A percentile compares a stretch with the other conserved stretches of the same genome.
Evolutionary conservation across 2,888 invertebrate genomes (phyloP).

Genomic region (Euzophera pinguis): DNA sequence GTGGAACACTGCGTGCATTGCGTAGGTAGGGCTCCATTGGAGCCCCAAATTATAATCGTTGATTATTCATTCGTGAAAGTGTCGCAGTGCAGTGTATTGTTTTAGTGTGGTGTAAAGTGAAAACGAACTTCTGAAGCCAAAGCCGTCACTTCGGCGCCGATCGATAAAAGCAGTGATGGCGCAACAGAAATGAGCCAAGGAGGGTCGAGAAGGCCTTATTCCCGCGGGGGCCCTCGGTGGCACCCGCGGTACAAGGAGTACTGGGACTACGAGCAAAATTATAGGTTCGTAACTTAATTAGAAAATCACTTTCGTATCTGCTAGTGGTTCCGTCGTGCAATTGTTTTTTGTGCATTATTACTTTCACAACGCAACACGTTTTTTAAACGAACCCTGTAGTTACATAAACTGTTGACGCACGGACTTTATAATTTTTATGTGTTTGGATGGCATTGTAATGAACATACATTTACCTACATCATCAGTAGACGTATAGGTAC

Average conservation of each 20-base stretch:
- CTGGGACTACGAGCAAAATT: slow-evolving; percentile 75
- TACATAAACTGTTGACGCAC: no score
- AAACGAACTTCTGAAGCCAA: slow-evolving; percentile 30
- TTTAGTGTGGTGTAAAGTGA: slow-evolving; percentile 29
- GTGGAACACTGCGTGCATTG: no score
- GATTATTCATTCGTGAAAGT: slow-evolving; percentile 34
- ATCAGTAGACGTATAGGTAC: no score
- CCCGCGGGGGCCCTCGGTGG: slow-evolving; percentile 73
- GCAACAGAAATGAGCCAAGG: slow-evolving; percentile 70
- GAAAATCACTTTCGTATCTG: neutral
- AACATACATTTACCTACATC: no score
- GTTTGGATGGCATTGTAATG: no score
- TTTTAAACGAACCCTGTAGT: no score
- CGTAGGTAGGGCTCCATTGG: slow-evolving; percentile 37
- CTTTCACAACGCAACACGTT: neutral
- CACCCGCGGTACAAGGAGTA: slow-evolving; percentile 76
- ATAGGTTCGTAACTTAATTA: slow-evolving; percentile 44
- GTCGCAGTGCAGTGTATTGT: slow-evolving; percentile 53
- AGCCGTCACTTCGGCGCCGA: slow-evolving; percentile 49
- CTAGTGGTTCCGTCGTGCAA: neutral
- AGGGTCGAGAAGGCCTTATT: slow-evolving; percentile 69
- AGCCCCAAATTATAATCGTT: slow-evolving; percentile 35
- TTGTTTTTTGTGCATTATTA: neutral
- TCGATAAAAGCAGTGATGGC: slow-evolving; percentile 63
- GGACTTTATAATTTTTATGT: no score